Percentiles rank a stretch among this genome's conserved stretches.
These are phyloP conservation scores for Pocillopora damicornis DNA, from an alignment of 64 coral and sea anemone genomes.

Conservation along the genomic window DNA sequence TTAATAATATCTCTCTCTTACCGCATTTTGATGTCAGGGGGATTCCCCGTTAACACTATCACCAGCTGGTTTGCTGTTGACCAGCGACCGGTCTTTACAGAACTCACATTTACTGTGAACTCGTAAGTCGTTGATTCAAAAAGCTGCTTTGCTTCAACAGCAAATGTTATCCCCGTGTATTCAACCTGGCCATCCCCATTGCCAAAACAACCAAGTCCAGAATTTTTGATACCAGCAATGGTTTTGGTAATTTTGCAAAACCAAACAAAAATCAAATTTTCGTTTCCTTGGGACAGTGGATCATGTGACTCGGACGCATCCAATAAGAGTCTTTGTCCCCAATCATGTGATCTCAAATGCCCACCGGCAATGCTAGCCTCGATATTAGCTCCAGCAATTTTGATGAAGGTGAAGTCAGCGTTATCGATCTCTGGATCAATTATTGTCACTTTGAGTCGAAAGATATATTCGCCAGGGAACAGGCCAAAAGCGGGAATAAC, in stretches of 20 bases:
- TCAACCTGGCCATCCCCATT: conserved; percentile 48
- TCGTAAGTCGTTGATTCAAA: conserved; percentile 53
- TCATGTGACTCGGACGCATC: conserved; percentile 67
- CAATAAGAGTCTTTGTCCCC: conserved; percentile 50
- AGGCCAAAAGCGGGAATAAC: conserved; percentile 52
- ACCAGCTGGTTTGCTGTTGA: conserved; percentile 46
- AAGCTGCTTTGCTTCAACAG: conserved; percentile 47
- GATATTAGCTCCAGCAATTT: conserved; percentile 48
- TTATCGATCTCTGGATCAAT: conserved; percentile 20
- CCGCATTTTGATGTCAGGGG: conserved; percentile 77
- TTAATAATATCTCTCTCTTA: not conserved
- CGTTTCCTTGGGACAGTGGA: conserved; percentile 13
- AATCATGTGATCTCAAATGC: conserved; percentile 48
- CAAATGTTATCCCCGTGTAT: conserved; percentile 31
- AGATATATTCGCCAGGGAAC: conserved; percentile 65
- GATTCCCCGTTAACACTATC: conserved; percentile 45
- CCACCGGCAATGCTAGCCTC: conserved; percentile 68
- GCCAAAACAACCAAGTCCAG: conserved; percentile 80
- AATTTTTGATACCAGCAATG: not conserved
- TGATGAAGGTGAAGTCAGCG: conserved; percentile 59
- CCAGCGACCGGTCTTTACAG: conserved; percentile 1
- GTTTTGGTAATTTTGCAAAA: conserved; percentile 37
- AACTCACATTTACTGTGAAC: conserved; percentile 65
- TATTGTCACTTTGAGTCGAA: conserved; percentile 49
- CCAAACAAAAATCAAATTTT: conserved; percentile 56